These are phyloP conservation scores for Ptychodera flava DNA, from an alignment of 35 echinoderm and acorn worm species.

Conservation along the genomic window DNA sequence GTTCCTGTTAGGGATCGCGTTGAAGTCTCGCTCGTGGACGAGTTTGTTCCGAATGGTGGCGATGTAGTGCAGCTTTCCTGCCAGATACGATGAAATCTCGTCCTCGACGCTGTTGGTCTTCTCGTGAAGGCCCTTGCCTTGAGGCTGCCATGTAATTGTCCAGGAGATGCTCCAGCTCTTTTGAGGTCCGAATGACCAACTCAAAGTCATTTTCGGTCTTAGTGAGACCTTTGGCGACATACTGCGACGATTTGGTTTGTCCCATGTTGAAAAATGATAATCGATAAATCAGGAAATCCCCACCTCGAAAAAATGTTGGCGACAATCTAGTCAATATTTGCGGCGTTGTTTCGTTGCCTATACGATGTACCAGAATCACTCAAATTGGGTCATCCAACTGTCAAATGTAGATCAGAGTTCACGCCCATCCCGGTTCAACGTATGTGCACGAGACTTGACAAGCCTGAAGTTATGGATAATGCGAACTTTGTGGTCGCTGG, in stretches of 20 bases:
- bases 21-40: background rate
- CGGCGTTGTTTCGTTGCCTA: too few relatives aligned
- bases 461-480: too few relatives aligned
- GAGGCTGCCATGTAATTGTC: background rate
- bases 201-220: background rate
- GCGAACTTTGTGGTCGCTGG: too few relatives aligned
- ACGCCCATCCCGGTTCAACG: too few relatives aligned
- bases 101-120: background rate
- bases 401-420: too few relatives aligned
- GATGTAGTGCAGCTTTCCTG: background rate
- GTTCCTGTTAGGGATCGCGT: background rate
- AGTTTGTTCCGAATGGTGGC: background rate
- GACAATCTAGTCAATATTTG: too few relatives aligned
- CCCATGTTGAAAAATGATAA: background rate
- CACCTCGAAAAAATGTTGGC: too few relatives aligned
- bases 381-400: too few relatives aligned
- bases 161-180: background rate
- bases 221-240: background rate
- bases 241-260: background rate
- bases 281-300: too few relatives aligned
- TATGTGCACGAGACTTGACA: too few relatives aligned
- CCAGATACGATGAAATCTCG: background rate
- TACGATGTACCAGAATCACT: too few relatives aligned
- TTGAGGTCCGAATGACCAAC: background rate
- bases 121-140: background rate